Base-by-base conservation (phyloP, 2,888 invertebrate genomes). In the Xanthia togata region DNA sequence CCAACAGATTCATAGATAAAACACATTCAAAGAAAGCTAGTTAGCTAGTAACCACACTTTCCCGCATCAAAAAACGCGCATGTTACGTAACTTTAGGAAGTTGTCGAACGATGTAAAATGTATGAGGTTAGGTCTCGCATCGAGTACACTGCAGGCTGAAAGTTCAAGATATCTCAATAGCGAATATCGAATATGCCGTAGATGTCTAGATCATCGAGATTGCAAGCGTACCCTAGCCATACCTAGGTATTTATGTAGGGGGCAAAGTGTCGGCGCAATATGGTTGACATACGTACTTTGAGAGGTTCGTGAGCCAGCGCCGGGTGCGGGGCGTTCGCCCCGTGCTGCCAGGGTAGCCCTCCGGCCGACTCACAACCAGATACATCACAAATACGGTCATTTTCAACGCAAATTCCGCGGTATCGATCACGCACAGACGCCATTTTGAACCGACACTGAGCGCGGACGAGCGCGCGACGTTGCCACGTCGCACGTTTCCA, bases 381-480 rank as follows among this genome's bases (percentile, higher is more conserved):
- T 93, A 93, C 90, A 95, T 94, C 96, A 96, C 96, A 93, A 93
- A 94, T 94, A 94, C 93, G 92, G 93, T 91, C 94, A 95, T 95
- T 96, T 95, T 93, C 91, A 93, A 95, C 94, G 92, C 90, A 93
- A 95, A 94, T 95, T 94, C 93, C 96, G 94, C 96, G 91, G 95
- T 96, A 96, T 96, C 95, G 96, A 96, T 96, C 96, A 96, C 96
- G 93, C 96, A 96, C 96, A 94, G 94, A 92, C 96, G 96, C 96
- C 96, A 96, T 96, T 96, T 96, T 96, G 96, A 95, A 95, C 95
- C 94, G 95, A 95, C 96, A 96, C 96, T 96, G 95, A 95, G 93
- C 89, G 85, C 90, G 89, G 89, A 87, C 89, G 92, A 92, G 92
- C 91, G 91, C 89, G 96, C 96, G 95, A 94, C 96, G 96, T 96